These are phyloP conservation scores for Ramphastos sulfuratus DNA, from an alignment of 2,113 vertebrate species.

Conservation along the genomic window DNA sequence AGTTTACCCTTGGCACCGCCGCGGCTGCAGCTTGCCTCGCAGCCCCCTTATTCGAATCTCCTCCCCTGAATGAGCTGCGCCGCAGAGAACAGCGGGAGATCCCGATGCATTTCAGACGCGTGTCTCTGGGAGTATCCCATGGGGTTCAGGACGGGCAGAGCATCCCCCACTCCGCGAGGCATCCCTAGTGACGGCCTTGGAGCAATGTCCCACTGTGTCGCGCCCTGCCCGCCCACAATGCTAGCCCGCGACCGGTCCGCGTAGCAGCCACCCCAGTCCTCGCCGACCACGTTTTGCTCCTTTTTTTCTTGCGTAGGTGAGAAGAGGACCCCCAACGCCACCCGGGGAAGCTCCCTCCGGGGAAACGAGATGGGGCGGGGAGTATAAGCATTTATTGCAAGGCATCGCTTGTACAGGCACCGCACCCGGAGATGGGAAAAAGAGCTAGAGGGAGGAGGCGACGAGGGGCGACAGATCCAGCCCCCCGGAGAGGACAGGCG, in stretches of 20 bases:
- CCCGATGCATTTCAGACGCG: not conserved
- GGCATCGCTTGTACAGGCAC: conserved; percentile 5
- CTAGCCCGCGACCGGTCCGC: not conserved
- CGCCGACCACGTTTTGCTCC: not conserved
- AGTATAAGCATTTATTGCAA: conserved; percentile 36
- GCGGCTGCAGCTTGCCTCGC: not conserved
- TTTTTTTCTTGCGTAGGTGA: not conserved
- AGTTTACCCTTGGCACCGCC: not conserved
- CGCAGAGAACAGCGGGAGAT: not conserved
- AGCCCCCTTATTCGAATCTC: not conserved
- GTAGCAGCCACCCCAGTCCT: not conserved
- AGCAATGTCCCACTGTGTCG: not conserved
- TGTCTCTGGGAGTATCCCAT: not conserved
- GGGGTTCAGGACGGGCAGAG: no score
- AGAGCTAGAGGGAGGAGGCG: not conserved
- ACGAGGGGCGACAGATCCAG: not conserved
- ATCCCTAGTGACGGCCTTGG: not conserved
- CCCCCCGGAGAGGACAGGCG: not conserved
- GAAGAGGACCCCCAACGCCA: not conserved
- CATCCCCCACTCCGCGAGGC: not conserved
- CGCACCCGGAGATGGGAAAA: not conserved
- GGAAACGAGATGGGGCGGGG: not conserved
- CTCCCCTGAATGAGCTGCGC: not conserved
- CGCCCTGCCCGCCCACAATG: not conserved
- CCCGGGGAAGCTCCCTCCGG: not conserved